phyloP scores from a whole-genome alignment of 2,888 invertebrate genomes.

The Phalera bucephala region DNA sequence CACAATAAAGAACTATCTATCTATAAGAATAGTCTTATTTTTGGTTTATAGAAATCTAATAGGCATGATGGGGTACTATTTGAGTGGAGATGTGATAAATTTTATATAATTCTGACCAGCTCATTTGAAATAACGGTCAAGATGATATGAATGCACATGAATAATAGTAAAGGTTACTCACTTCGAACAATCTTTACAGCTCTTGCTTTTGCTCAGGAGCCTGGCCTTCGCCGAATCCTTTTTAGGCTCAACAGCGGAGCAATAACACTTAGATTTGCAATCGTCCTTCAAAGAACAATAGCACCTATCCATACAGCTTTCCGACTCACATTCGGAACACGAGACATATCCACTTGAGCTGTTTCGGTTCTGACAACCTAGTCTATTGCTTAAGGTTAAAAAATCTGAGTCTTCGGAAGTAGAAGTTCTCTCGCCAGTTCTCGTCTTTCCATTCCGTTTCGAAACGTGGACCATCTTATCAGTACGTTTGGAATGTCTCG shows the following conservation, averaged over 20 bases:
- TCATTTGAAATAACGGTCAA: no score
- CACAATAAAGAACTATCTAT: no score
- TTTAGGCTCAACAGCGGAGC: constrained; percentile 79
- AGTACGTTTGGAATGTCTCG: constrained; percentile 66
- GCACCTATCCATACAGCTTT: constrained; percentile 93
- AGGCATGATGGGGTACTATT: no score
- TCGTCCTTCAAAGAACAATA: constrained; percentile 90
- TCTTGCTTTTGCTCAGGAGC: constrained; percentile 58
- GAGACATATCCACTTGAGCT: constrained; percentile 90
- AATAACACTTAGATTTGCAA: constrained; percentile 84
- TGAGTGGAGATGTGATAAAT: no score
- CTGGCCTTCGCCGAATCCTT: constrained; percentile 61
- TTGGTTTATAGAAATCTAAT: no score
- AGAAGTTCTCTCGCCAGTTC: constrained; percentile 83
- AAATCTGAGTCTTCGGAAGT: constrained; percentile 85
- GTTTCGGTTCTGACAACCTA: constrained; percentile 84
- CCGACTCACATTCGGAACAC: constrained; percentile 95
- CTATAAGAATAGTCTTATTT: no score
- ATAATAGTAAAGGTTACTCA: constrained; percentile 56
- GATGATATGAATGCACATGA: no score
- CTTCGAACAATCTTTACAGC: constrained; percentile 76
- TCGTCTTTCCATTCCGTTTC: constrained; percentile 67
- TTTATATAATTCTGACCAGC: no score
- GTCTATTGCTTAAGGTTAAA: constrained; percentile 80
- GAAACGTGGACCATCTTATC: constrained; percentile 68